phyloP scores from a whole-genome alignment of 2,888 invertebrate genomes.

The Drosophila cracens region DNA sequence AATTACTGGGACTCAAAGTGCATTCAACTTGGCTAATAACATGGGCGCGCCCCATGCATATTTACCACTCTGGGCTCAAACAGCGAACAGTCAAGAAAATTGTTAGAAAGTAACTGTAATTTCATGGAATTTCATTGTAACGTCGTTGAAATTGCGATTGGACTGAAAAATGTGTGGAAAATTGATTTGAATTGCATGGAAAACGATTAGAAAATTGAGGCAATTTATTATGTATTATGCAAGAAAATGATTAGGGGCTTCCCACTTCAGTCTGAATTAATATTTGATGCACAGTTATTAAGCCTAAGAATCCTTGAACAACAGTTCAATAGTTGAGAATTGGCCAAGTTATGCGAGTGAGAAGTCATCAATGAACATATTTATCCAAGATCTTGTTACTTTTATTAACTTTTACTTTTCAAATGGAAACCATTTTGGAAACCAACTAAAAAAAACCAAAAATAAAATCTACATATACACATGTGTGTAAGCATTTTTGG shows the following conservation, averaged over 20 bases:
- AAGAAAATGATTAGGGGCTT: not conserved
- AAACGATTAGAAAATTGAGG: not conserved
- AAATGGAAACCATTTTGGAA: not conserved
- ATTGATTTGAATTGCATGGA: not conserved
- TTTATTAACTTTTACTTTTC: not conserved
- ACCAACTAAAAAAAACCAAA: no score
- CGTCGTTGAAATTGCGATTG: not conserved
- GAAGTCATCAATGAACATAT: not conserved
- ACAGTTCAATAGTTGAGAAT: not conserved
- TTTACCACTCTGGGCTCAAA: not conserved
- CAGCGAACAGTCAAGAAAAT: conserved; percentile 28
- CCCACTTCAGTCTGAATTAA: not conserved
- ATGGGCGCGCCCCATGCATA: conserved; percentile 13
- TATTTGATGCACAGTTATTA: not conserved
- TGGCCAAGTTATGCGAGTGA: not conserved
- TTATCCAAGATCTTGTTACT: not conserved
- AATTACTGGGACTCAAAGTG: conserved; percentile 31
- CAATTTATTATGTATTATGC: not conserved
- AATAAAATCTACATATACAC: conserved; percentile 3
- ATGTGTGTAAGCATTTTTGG: conserved; percentile 59
- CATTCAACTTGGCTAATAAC: conserved; percentile 52
- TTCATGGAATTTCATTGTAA: not conserved
- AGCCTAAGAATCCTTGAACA: not conserved
- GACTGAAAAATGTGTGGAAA: not conserved
- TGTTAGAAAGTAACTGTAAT: conserved; percentile 7